phyloP scores from a whole-genome alignment of 2,797 vertebrate genomes.

The Gymnopithys bicolor region DNA sequence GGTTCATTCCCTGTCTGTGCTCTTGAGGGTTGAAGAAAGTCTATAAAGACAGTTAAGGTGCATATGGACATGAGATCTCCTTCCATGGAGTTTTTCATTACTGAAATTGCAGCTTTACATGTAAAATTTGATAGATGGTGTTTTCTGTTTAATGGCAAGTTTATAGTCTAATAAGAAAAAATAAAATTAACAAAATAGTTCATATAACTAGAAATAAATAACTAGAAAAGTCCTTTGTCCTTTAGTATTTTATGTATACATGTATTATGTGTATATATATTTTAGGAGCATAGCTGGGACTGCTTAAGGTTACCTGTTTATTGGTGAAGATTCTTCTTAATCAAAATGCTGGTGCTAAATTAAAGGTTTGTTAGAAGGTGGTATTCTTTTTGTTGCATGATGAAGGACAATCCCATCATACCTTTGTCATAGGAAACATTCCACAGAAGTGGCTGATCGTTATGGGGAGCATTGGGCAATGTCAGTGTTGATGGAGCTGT shows the following conservation, averaged over 20 bases:
- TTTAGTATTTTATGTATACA: background rate
- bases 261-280: background rate
- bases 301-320: background rate
- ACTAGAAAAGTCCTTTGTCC: background rate
- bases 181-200: background rate
- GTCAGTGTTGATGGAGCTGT: background rate
- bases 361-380: background rate
- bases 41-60: rapidly evolving
- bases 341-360: background rate
- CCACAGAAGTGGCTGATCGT: background rate
- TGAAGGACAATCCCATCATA: background rate
- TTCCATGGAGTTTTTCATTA: background rate
- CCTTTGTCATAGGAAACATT: background rate
- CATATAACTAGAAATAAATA: background rate
- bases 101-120: background rate
- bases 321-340: background rate
- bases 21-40: background rate
- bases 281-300: background rate
- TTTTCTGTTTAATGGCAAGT: background rate
- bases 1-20: background rate
- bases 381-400: background rate
- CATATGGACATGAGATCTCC: background rate
- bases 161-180: background rate
- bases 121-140: background rate
- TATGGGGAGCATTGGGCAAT: background rate